Evolutionary conservation across 2,113 vertebrate genomes (phyloP).

Genomic region (Poecilia latipinna): DNA sequence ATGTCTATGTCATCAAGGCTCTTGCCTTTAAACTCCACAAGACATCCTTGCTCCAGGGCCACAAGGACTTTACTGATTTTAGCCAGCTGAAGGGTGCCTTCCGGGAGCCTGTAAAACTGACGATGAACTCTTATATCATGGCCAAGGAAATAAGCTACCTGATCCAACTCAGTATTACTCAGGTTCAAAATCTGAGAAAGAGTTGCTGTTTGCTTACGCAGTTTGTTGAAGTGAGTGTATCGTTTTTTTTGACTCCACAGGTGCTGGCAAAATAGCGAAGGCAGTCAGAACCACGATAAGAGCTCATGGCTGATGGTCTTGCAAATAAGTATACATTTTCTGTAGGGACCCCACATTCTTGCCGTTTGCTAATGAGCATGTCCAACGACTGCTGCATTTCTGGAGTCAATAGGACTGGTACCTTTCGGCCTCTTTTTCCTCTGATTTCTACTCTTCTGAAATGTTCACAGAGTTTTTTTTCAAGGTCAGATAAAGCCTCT

Average conservation of each 20-base stretch:
- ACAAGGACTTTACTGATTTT: constrained; percentile 10
- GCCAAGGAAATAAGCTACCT: constrained; percentile 12
- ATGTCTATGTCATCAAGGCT: constrained; percentile 28
- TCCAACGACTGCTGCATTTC: too few species aligned
- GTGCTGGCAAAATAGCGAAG: constrained; percentile 16
- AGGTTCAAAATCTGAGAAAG: constrained; percentile 48
- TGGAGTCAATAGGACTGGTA: too few species aligned
- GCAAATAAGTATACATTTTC: too few species aligned
- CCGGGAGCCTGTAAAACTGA: too few species aligned
- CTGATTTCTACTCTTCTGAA: constrained; percentile 35
- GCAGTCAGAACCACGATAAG: too few species aligned
- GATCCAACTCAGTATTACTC: constrained; percentile 37
- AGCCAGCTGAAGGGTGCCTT: too few species aligned
- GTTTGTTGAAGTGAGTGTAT: constrained; percentile 36
- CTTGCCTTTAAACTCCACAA: constrained; percentile 21
- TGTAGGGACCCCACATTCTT: too few species aligned
- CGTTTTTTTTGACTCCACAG: constrained; percentile 38
- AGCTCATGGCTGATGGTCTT: too few species aligned
- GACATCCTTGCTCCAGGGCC: constrained; percentile 9
- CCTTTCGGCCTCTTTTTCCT: too few species aligned
- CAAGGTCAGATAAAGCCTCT: constrained; percentile 12
- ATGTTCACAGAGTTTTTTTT: constrained; percentile 18
- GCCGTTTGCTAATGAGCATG: too few species aligned
- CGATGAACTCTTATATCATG: neutral
- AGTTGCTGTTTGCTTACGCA: constrained; percentile 47